Evolutionary conservation across 2,113 vertebrate species (phyloP), one percentile per base, ranked within the genome.

Genomic region (Saccopteryx leptura): DNA sequence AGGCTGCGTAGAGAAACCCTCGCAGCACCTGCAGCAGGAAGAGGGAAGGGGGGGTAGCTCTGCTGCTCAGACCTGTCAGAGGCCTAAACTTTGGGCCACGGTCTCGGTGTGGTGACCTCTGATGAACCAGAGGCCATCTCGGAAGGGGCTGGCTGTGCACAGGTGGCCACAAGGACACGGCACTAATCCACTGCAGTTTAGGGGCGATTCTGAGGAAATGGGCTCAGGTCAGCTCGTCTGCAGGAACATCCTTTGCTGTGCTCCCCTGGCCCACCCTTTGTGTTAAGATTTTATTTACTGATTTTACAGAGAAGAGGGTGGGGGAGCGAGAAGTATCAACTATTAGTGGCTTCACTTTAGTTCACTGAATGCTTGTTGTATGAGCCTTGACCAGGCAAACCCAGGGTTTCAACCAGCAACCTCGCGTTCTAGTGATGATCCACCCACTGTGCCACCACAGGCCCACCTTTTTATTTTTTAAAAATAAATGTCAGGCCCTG

Each of bases 161-260:
- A 15, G 0, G 1, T 3, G 4, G 82, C n/a, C 18, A n/a, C 9
- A 46, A 7, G 13, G 50, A 21, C 52, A 24, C 7, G 10, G 46
- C 2, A 28, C 76, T 56, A 46, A 33, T 48, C n/a, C 14, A 19
- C 58, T 28, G 23, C 15, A 14, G 48, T 48, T 65, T 66, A 54
- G 33, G 28, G 69, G 7, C 15, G 1, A 19, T 18, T 46, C 68
- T 39, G 81, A 81, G 28, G 58, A 84, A 66, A 17, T 5, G 9
- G 6, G 14, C 11, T 54, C 39, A 46, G 28, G 28, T 15, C 11
- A 4, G 65, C 56, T 56, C 28, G 48, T 26, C 76, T 31, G 46
- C 28, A 12, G 58, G 48, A 33, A 72, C 26, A 31, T 31, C 28
- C 56, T 58, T 33, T 88, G 24, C 65, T 50, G 5, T 26, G 60